Base-by-base conservation (phyloP, 2,888 invertebrate species). In the Ophioninae sp. region DNA sequence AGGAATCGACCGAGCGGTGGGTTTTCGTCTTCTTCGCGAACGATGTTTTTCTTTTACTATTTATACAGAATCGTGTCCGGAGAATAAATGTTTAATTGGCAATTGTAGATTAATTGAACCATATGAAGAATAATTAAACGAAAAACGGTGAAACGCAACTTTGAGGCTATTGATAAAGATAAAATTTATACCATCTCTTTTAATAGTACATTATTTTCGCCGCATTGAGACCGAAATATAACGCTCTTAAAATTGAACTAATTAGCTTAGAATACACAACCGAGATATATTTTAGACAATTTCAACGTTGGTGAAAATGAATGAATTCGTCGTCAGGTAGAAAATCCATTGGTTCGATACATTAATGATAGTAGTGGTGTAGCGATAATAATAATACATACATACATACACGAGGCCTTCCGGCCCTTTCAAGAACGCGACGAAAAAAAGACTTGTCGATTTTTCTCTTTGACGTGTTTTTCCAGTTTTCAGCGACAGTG, bases 351-450 rank as follows among this genome's bases (percentile, higher is more conserved):
- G 69, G 61, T 57, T 73, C 23, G 21, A 64, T 79, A 70, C 61
- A 73, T 79, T 67, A 73, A 65, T 64, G 57, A 70, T 62, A 70
- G 62, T 50, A 50, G 50, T 17, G 13, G 50, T 78, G 62, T 73
- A 74, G 57, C 72, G 67, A 72, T 83, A 76, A 80, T 83, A 79
- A 83, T 83, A 83, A 75, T 65, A 76, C 75, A 57, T 77, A 44
- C 10, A 37, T 39, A 39, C 30, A 30, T 30, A 30, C 30, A 30
- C 3, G 72, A 62, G 81, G 57, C 69, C 68, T 69, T 77, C 41
- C 44, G 73, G 75, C 68, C 23, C 67, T 44, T 37, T 69, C 68
- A 37, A 68, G 57, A 62, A 67, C 68, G 57, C 72, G 72, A 65
- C 72, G 72, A 65, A 73, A 74, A 59, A 37, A 81, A 56, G 23